Percentiles rank a stretch among this genome's conserved stretches.
Conservation (phyloP, 2,797 vertebrate genomes). For the Schizopygopsis pylzovi region DNA sequence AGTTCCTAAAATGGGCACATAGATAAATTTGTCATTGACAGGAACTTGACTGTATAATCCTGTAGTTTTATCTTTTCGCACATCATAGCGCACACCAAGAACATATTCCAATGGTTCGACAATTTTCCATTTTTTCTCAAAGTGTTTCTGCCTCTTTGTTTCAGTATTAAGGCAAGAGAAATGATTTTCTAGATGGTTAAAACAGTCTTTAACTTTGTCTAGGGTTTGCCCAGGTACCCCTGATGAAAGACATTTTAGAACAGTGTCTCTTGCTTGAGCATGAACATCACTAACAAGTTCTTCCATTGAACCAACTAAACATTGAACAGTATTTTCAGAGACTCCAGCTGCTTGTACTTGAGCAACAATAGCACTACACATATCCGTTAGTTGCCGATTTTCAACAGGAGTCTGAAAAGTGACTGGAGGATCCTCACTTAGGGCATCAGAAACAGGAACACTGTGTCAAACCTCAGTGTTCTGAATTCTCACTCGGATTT, state of each 20-base stretch:
- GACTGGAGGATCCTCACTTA: conserved; percentile 17
- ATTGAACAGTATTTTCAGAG: conserved; percentile 57
- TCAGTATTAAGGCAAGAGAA: conserved; percentile 39
- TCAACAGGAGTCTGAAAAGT: conserved; percentile 8
- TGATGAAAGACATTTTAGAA: conserved; percentile 50
- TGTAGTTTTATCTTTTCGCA: too few relatives aligned
- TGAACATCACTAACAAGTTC: conserved; percentile 58
- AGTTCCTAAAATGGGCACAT: conserved; percentile 50
- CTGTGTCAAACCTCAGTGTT: neutral
- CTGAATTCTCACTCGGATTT: too few relatives aligned
- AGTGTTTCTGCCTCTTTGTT: too few relatives aligned
- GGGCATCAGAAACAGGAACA: neutral
- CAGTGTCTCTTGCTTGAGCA: conserved; percentile 44
- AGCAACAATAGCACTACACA: conserved; percentile 52
- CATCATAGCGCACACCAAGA: too few relatives aligned
- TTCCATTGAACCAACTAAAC: conserved; percentile 60
- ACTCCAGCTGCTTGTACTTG: conserved; percentile 51
- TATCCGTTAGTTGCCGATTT: conserved; percentile 15
- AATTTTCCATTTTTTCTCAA: too few relatives aligned
- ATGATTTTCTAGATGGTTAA: conserved; percentile 51
- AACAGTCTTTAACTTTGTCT: conserved; percentile 51
- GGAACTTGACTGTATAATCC: conserved; percentile 43
- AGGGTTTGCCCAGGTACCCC: conserved; percentile 28
- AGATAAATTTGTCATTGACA: conserved; percentile 48
- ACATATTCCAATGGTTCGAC: too few relatives aligned